These are phyloP conservation scores for Gymnorhina tibicen DNA, from an alignment of 2,113 vertebrate species.

Conservation along the genomic window DNA sequence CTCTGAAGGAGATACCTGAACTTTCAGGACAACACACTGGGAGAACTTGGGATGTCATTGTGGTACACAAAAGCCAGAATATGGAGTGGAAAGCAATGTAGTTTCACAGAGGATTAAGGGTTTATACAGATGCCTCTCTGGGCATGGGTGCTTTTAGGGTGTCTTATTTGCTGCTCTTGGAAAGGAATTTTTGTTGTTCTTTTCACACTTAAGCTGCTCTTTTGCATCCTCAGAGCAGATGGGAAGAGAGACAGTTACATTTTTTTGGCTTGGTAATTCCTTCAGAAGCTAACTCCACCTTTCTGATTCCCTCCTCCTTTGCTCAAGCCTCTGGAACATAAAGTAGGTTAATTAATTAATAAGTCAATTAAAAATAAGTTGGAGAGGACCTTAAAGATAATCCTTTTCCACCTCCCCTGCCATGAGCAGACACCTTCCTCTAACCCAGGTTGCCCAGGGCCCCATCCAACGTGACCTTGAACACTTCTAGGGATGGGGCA, in stretches of 20 bases:
- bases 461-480: neutral
- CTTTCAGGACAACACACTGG: neutral
- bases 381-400: neutral
- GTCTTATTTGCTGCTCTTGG: neutral
- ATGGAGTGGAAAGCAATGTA: neutral
- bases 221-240: neutral
- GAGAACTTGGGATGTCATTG: neutral
- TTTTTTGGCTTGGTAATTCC: neutral
- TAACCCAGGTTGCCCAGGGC: neutral
- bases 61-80: neutral
- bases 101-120: neutral
- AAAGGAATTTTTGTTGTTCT: neutral
- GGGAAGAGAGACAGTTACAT: neutral
- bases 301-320: neutral
- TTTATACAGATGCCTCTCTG: neutral
- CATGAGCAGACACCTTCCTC: neutral
- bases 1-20: neutral
- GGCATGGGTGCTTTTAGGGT: neutral
- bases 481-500: neutral
- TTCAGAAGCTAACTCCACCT: neutral
- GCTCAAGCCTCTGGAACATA: neutral
- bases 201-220: neutral
- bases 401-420: neutral
- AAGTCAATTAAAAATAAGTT: neutral
- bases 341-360: neutral